These are phyloP conservation scores for Anastrepha obliqua DNA, from an alignment of 1,140 invertebrate genomes.

Conservation along the genomic window DNA sequence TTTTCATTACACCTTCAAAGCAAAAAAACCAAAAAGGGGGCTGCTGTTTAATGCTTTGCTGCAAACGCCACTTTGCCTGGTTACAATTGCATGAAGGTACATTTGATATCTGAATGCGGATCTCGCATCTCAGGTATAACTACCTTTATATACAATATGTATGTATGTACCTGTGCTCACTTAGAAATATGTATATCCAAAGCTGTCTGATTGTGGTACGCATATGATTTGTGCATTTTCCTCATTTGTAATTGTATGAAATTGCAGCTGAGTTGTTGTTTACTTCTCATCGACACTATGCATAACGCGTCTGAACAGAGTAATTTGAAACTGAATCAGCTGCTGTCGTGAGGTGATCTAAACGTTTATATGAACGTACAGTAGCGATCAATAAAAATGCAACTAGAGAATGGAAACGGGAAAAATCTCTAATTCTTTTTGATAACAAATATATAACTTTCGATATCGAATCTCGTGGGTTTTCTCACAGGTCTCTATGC, in stretches of 20 bases:
- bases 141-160: too few relatives aligned
- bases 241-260: not conserved
- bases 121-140: not conserved
- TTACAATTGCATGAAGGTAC: conserved; percentile 23
- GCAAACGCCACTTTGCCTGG: conserved; percentile 18
- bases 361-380: not conserved
- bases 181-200: not conserved
- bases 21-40: not conserved
- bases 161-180: not conserved
- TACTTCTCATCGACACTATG: conserved; percentile 43
- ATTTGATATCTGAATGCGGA: conserved; percentile 51
- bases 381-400: not conserved
- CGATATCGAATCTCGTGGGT: too few relatives aligned
- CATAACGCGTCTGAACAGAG: conserved; percentile 27
- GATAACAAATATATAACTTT: too few relatives aligned
- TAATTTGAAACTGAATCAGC: conserved; percentile 24
- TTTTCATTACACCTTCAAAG: conserved; percentile 34
- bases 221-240: not conserved
- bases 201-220: not conserved
- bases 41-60: not conserved
- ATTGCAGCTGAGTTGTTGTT: conserved; percentile 12
- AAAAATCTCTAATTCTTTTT: too few relatives aligned
- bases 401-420: not conserved
- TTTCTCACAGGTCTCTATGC: too few relatives aligned
- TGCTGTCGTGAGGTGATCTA: not conserved